These are phyloP conservation scores for Tachystola acroxantha DNA, from an alignment of 2,888 invertebrate species.

Conservation along the genomic window DNA sequence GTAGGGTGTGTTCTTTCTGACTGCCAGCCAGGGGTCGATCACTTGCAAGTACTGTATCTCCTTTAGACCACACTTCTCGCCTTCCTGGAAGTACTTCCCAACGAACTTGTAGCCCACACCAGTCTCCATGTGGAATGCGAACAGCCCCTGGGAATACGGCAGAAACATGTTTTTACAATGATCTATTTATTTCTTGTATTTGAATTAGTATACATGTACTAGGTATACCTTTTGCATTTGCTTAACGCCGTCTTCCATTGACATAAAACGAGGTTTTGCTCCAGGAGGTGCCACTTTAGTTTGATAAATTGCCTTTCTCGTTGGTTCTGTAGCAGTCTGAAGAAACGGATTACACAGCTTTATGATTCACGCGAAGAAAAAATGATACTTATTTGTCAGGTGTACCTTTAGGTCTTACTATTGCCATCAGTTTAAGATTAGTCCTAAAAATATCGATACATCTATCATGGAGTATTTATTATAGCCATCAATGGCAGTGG, in stretches of 20 bases:
- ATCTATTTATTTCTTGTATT: too few relatives aligned
- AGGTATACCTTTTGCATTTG: conserved; percentile 70
- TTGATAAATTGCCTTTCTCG: conserved; percentile 79
- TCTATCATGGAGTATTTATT: too few relatives aligned
- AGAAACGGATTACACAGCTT: too few relatives aligned
- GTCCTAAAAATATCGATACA: too few relatives aligned
- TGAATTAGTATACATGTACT: too few relatives aligned
- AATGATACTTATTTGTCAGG: too few relatives aligned
- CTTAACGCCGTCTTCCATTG: conserved; percentile 80
- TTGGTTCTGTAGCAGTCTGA: conserved; percentile 81
- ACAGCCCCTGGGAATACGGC: conserved; percentile 63
- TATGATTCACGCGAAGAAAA: too few relatives aligned
- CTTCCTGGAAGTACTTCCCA: conserved; percentile 81
- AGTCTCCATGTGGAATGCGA: conserved; percentile 83
- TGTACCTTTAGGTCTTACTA: too few relatives aligned
- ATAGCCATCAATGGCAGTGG: too few relatives aligned
- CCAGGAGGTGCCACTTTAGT: conserved; percentile 81
- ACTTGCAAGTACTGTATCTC: conserved; percentile 82
- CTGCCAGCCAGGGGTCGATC: conserved; percentile 80
- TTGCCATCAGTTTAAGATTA: too few relatives aligned
- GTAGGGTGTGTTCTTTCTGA: conserved; percentile 80
- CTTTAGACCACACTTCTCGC: conserved; percentile 83
- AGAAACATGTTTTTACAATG: background rate
- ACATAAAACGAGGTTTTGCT: conserved; percentile 74
- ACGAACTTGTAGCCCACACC: conserved; percentile 82